phyloP scores from a whole-genome alignment of 64 coral and sea anemone species.

The Pocillopora damicornis region DNA sequence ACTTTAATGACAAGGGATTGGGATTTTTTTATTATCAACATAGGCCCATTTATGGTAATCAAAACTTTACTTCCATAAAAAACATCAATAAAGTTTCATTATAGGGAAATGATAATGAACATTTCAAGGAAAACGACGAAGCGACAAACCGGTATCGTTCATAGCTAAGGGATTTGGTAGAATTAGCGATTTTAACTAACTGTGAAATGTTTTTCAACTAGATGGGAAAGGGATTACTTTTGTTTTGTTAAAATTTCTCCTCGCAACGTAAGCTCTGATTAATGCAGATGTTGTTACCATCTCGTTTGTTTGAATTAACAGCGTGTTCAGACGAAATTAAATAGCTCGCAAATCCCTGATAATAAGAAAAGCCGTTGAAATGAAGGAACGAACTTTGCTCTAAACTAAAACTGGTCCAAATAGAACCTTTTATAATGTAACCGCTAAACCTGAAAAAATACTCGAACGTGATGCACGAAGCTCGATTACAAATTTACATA shows the following conservation, averaged over 20 bases:
- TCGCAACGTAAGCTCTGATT: too few relatives aligned
- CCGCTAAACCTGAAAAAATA: conserved; percentile 6
- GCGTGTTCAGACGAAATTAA: not conserved
- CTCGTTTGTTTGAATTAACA: not conserved
- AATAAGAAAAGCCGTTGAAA: not conserved
- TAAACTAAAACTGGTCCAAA: not conserved
- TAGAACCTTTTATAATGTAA: not conserved
- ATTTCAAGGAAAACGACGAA: too few relatives aligned
- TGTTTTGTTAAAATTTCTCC: not conserved
- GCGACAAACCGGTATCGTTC: too few relatives aligned
- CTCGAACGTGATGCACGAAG: not conserved
- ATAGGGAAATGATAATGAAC: too few relatives aligned
- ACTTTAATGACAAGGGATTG: too few relatives aligned
- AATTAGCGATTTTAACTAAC: too few relatives aligned
- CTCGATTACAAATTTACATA: conserved; percentile 30
- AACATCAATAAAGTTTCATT: not conserved
- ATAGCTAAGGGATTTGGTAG: too few relatives aligned
- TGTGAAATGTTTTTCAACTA: too few relatives aligned
- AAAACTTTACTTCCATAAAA: not conserved
- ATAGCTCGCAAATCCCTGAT: not conserved
- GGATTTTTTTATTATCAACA: not conserved
- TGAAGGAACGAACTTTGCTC: not conserved
- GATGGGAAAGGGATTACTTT: not conserved
- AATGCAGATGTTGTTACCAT: not conserved
- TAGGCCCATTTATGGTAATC: not conserved